phyloP scores from a whole-genome alignment of 2,797 vertebrate genomes.

The Cetoscarus ocellatus region DNA sequence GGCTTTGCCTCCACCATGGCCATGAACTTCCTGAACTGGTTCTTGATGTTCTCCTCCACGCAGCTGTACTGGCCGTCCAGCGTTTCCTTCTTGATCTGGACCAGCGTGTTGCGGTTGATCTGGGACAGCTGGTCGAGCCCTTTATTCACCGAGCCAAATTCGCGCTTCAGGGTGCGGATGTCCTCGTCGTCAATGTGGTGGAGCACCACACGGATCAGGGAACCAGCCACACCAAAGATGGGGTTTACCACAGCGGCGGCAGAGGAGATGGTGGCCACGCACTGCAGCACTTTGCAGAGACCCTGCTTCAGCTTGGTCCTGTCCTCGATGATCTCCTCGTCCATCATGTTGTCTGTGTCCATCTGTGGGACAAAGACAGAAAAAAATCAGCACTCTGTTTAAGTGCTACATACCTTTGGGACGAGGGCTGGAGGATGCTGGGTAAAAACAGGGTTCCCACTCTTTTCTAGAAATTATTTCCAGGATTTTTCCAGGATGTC shows the following conservation, averaged over 20 bases:
- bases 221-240: slow-evolving; percentile 85
- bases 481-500: too few species aligned
- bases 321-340: slow-evolving; percentile 77
- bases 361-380: slow-evolving; percentile 8
- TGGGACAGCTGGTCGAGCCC: slow-evolving; percentile 79
- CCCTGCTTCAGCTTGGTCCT: slow-evolving; percentile 81
- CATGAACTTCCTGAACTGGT: slow-evolving; percentile 87
- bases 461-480: too few species aligned
- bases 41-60: slow-evolving; percentile 85
- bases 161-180: slow-evolving; percentile 82
- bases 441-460: too few species aligned
- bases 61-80: slow-evolving; percentile 81
- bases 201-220: slow-evolving; percentile 85
- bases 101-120: slow-evolving; percentile 75
- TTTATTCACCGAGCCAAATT: slow-evolving; percentile 81
- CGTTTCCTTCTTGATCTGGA: slow-evolving; percentile 84
- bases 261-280: slow-evolving; percentile 84
- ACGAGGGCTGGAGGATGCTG: too few species aligned
- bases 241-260: slow-evolving; percentile 87
- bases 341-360: slow-evolving; percentile 55
- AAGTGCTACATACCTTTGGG: too few species aligned
- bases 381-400: neutral
- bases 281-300: slow-evolving; percentile 80
- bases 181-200: slow-evolving; percentile 85
- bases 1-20: slow-evolving; percentile 79